A percentile compares a stretch with the other conserved stretches of the same genome.
Evolutionary conservation across 2,888 invertebrate genomes (phyloP).

Genomic region (Gortyna flavago): DNA sequence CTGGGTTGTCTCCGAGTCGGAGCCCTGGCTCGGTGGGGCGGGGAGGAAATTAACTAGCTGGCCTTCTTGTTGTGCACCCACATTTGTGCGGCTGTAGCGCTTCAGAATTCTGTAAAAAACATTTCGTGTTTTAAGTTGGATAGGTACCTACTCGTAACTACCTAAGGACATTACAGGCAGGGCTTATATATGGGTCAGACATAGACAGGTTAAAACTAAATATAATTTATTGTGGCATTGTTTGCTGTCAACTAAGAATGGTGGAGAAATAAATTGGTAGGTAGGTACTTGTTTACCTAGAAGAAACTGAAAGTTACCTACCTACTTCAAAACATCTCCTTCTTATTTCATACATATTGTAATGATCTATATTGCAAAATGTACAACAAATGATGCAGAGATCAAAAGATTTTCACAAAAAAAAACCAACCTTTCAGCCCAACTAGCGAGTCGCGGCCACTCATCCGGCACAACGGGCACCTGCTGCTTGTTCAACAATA

Average conservation of each 20-base stretch:
- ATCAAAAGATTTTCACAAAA: constrained; percentile 13
- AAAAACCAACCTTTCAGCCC: constrained; percentile 92
- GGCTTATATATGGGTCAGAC: too few relatives aligned
- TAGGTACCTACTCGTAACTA: too few relatives aligned
- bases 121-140: background rate
- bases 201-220: background rate
- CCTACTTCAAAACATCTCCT: background rate
- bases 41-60: constrained; percentile 95
- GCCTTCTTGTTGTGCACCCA: constrained; percentile 91
- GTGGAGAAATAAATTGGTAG: background rate
- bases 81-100: constrained; percentile 91
- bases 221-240: background rate
- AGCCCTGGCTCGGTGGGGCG: constrained; percentile 87
- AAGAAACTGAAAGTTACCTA: background rate
- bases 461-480: constrained; percentile 94
- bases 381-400: background rate
- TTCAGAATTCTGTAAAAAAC: constrained; percentile 88
- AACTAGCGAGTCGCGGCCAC: constrained; percentile 95
- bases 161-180: background rate
- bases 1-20: constrained; percentile 83
- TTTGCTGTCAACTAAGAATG: background rate
- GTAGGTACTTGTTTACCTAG: background rate
- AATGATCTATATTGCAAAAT: background rate
- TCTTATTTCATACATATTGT: background rate
- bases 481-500: constrained; percentile 94